Percentiles rank a stretch among this genome's conserved stretches.
phyloP scores from a whole-genome alignment of 1,140 invertebrate species.

The Leptinotarsa texana region DNA sequence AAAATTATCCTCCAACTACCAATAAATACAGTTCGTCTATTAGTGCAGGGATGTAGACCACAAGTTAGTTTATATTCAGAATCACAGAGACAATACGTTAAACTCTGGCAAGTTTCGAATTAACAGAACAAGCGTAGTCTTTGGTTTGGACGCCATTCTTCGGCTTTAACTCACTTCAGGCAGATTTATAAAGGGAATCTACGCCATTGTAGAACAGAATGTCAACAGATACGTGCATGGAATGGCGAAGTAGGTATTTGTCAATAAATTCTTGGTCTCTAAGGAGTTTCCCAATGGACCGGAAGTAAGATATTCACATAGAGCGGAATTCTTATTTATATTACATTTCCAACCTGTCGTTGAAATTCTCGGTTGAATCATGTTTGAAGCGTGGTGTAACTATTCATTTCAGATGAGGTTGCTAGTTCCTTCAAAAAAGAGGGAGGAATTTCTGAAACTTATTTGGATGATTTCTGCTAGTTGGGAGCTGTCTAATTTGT shows the following conservation, averaged over 20 bases:
- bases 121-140: slow-evolving; percentile 18
- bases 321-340: background rate
- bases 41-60: slow-evolving; percentile 2
- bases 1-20: too few relatives aligned
- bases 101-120: slow-evolving; percentile 4
- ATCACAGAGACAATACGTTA: slow-evolving; percentile 8
- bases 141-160: background rate
- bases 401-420: too few relatives aligned
- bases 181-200: slow-evolving; percentile 14
- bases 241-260: background rate
- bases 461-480: too few relatives aligned
- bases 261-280: slow-evolving; percentile 17
- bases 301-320: background rate
- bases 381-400: too few relatives aligned
- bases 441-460: too few relatives aligned
- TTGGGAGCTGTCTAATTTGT: too few relatives aligned
- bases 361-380: too few relatives aligned
- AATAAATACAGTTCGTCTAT: background rate
- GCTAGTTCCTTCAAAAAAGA: too few relatives aligned
- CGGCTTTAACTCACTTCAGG: background rate
- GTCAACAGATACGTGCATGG: slow-evolving; percentile 14
- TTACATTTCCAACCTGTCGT: too few relatives aligned
- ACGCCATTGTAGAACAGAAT: slow-evolving; percentile 16
- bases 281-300: slow-evolving; percentile 5
- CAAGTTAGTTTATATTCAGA: slow-evolving; percentile 15